Base-by-base conservation (phyloP, 1,140 invertebrate genomes). In the Globodera ellingtonae region DNA sequence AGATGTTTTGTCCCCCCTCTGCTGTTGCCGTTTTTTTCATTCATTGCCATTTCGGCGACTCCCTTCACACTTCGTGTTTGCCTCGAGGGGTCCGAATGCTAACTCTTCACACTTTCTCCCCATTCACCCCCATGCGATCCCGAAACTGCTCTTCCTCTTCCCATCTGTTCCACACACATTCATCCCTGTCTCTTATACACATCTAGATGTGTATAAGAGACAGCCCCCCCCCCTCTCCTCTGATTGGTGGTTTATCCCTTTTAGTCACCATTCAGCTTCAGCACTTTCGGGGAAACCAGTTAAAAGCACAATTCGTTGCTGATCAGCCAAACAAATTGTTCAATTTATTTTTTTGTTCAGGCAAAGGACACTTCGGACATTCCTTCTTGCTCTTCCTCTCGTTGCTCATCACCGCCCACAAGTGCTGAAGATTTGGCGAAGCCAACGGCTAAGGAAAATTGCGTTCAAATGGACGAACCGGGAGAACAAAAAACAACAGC, bases 351-450 rank as follows among this genome's bases (percentile, higher is more conserved):
- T 18, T 1, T 9, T 52, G 8, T 69, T 44, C 10, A 70, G 67
- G 67, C 67, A 9, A 70, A 70, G 9, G 67, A 70, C 67, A 70
- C 67, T 10, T 35, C 35, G 35, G 67, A 70, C 67, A 35, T 70
- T n/a, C 24, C 67, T 24, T 70, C 67, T 21, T 70, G 67, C 18
- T 70, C 67, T 8, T 70, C 67, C n/a, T 70, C 67, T 44, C 67
- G 67, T 47, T 70, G 67, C 24, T 70, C 67, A 18, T 70, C 67
- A 15, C 67, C 67, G 67, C 67, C 67, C 6, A 44, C 46, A 21
- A 70, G 67, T 70, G 67, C 67, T 47, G 67, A n/a, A 5, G 67
- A 70, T 44, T 70, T 70, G 46, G 67, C n/a, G 3, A 70, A 70
- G 46, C 67, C 67, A 70, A 70, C 46, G 35, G 67, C 6, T n/a